phyloP scores from a whole-genome alignment of 1,140 invertebrate genomes.

The Hyposmocoma kahamanoa region DNA sequence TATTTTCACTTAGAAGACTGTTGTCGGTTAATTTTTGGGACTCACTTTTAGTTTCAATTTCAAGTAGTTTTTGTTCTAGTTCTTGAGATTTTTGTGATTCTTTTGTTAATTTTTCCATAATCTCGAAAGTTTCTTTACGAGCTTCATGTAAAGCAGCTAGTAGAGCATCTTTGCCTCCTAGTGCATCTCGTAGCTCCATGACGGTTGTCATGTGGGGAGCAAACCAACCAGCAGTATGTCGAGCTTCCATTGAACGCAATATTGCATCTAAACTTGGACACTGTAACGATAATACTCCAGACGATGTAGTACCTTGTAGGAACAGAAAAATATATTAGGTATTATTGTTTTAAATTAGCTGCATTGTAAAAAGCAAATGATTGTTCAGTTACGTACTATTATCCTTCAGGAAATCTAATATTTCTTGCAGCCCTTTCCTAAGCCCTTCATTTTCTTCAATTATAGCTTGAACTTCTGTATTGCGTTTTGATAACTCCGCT shows the following conservation, averaged over 20 bases:
- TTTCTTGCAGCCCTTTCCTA: conserved; percentile 78
- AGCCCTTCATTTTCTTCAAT: conserved; percentile 83
- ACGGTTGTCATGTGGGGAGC: conserved; percentile 83
- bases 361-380: background rate
- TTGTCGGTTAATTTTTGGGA: background rate
- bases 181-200: conserved; percentile 76
- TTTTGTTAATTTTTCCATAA: conserved; percentile 50
- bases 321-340: conserved; percentile 6
- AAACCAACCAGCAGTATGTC: conserved; percentile 83
- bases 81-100: conserved; percentile 47
- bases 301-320: conserved; percentile 47
- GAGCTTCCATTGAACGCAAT: conserved; percentile 76
- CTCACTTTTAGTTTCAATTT: conserved; percentile 31
- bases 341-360: background rate
- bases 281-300: conserved; percentile 42
- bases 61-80: conserved; percentile 47
- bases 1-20: background rate
- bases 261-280: conserved; percentile 52
- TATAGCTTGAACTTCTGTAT: conserved; percentile 42
- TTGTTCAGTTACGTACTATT: conserved; percentile 34
- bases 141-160: conserved; percentile 57
- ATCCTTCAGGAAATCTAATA: conserved; percentile 56
- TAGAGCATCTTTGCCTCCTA: conserved; percentile 57
- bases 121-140: conserved; percentile 61
- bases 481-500: conserved; percentile 6